Evolutionary conservation across 2,113 vertebrate species (phyloP), one percentile per base, ranked within the genome.

Genomic region (Lethenteron reissneri): DNA sequence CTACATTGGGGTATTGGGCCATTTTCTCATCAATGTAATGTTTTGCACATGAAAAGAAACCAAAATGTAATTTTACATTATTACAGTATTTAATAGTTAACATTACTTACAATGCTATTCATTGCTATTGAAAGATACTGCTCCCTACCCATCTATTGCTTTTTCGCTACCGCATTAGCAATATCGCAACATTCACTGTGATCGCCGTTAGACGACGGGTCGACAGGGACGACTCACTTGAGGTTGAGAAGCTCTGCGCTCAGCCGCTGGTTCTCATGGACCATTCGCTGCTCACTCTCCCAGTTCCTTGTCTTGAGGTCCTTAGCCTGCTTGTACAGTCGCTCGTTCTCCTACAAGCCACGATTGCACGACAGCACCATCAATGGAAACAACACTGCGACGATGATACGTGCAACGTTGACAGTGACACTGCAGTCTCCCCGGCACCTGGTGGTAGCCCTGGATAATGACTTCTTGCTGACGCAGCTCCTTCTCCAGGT

Each of bases 401-500:
- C 12, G 69, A 15, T 64, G 57, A 72, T 21, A 10, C 19, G 56
- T 58, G 13, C 13, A 11, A 57, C 15, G 58, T 56, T 10, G 3
- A 14, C n/a, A 21, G n/a, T 56, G n/a, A 41, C 56, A 41, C 15
- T 5, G 10, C 21, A 57, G 41, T 57, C 41, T 41, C 41, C 41
- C 41, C 41, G 1, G 14, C 73, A 95, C 92, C 86, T 88, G 85
- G 11, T 97, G 89, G 79, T 94, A 96, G 68, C 90, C 92, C 74
- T 87, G 85, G 75, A 97, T 87, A 71, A 97, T 83, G 2, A 76
- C 81, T 78, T 97, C 92, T 77, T 95, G 92, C 75, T 88, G 84
- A 70, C 82, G 79, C 7, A 90, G 80, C 76, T 96, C 89, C 79
- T 90, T 90, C 73, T 81, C 76, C 17, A 95, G 84, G 74, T 85